Percentiles rank a stretch among this genome's conserved stretches.
Evolutionary conservation across 2,888 invertebrate genomes (phyloP).

Genomic region (Xestoiulus laeticollis): DNA sequence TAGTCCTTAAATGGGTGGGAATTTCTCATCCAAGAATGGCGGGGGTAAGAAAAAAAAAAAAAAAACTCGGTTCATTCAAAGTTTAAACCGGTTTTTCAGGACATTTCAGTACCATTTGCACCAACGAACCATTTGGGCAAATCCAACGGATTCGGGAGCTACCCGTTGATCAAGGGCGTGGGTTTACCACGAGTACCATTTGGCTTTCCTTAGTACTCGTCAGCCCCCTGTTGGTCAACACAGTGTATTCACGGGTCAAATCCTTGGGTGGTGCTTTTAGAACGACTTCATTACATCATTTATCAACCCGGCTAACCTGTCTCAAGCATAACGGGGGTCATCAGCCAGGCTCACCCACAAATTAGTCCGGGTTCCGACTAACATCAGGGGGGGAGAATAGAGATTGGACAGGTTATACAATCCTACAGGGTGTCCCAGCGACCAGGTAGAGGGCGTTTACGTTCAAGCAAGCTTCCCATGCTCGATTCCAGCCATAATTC

Average conservation of each 20-base stretch:
- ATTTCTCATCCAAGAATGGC: no score
- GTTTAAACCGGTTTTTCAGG: neutral
- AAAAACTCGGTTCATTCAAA: neutral
- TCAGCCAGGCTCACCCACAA: constrained; percentile 19
- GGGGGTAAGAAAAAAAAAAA: no score
- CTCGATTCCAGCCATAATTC: neutral
- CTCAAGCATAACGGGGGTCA: constrained; percentile 8
- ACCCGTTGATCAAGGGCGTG: constrained; percentile 19
- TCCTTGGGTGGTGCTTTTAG: neutral
- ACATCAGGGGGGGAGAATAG: neutral
- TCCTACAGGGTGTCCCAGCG: constrained; percentile 15
- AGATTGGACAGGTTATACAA: neutral
- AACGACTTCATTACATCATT: constrained; percentile 41
- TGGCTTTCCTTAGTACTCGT: no score
- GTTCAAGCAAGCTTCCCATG: neutral
- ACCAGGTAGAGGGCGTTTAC: neutral
- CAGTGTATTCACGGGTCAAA: constrained; percentile 2
- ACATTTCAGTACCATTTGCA: neutral
- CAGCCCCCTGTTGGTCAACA: constrained; percentile 38
- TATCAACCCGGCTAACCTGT: constrained; percentile 15
- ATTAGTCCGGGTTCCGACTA: neutral
- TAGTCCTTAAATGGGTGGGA: no score
- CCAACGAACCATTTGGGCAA: neutral
- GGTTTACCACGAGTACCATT: no score
- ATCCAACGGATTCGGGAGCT: neutral